A percentile compares a stretch with the other conserved stretches of the same genome.
Evolutionary conservation across 2,113 vertebrate genomes (phyloP).

Genomic region (Anolis sagrei): DNA sequence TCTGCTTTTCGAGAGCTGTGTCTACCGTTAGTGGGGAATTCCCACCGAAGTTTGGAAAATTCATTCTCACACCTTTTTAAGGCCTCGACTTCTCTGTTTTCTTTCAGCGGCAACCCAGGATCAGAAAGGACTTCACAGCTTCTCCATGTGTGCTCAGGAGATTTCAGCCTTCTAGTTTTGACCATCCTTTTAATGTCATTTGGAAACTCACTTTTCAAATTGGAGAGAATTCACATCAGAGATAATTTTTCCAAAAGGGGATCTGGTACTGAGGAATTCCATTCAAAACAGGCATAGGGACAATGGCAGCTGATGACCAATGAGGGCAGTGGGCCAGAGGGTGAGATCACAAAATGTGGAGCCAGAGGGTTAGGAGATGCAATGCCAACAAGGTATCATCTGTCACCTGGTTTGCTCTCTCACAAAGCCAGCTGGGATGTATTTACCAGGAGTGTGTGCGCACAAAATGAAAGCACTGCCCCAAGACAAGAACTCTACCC

Average conservation of each 20-base stretch:
- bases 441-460: too few species aligned
- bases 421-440: too few species aligned
- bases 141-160: neutral
- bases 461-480: too few species aligned
- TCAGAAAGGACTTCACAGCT: neutral
- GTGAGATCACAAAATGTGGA: too few species aligned
- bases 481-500: too few species aligned
- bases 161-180: neutral
- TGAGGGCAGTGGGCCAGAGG: too few species aligned
- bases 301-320: conserved; percentile 1
- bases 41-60: neutral
- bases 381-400: too few species aligned
- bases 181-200: neutral
- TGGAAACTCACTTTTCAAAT: conserved; percentile 1
- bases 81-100: conserved; percentile 13
- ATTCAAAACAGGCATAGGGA: conserved; percentile 9
- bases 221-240: neutral
- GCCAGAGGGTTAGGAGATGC: too few species aligned
- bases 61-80: neutral
- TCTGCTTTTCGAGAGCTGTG: conserved; percentile 44
- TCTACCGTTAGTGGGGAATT: neutral
- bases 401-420: too few species aligned
- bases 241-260: too few species aligned
- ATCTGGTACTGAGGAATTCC: neutral
- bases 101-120: neutral